phyloP scores from a whole-genome alignment of 2,888 invertebrate species.

The Linnaemya tessellans region DNA sequence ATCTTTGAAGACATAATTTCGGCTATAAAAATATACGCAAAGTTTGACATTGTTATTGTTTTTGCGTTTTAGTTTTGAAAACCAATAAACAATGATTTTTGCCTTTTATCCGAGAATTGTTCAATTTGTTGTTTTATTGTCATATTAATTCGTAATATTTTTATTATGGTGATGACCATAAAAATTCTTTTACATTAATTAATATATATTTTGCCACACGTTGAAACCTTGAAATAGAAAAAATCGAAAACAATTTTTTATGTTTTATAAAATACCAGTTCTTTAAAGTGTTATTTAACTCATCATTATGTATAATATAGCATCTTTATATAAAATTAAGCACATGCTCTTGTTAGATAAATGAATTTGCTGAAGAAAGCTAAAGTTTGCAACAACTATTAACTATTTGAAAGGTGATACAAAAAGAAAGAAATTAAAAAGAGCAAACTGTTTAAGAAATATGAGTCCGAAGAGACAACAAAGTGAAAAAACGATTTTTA shows the following conservation, averaged over 20 bases:
- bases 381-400: conserved; percentile 23
- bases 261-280: conserved; percentile 2
- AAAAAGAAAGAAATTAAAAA: conserved; percentile 1
- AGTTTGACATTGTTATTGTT: too few species aligned
- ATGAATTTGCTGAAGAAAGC: conserved; percentile 6
- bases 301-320: background rate
- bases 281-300: background rate
- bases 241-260: background rate
- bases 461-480: background rate
- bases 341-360: background rate
- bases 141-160: background rate
- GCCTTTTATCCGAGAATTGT: background rate
- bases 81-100: too few species aligned
- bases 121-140: background rate
- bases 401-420: conserved; percentile 14
- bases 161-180: background rate
- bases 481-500: background rate
- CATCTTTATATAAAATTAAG: conserved; percentile 8
- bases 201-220: background rate
- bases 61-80: too few species aligned
- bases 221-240: conserved; percentile 4
- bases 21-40: too few species aligned
- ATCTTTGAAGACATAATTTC: too few species aligned
- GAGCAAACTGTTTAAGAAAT: conserved; percentile 20
- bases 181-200: background rate